phyloP scores from a whole-genome alignment of 2,888 invertebrate genomes.

The Dicyrtoma fusca region DNA sequence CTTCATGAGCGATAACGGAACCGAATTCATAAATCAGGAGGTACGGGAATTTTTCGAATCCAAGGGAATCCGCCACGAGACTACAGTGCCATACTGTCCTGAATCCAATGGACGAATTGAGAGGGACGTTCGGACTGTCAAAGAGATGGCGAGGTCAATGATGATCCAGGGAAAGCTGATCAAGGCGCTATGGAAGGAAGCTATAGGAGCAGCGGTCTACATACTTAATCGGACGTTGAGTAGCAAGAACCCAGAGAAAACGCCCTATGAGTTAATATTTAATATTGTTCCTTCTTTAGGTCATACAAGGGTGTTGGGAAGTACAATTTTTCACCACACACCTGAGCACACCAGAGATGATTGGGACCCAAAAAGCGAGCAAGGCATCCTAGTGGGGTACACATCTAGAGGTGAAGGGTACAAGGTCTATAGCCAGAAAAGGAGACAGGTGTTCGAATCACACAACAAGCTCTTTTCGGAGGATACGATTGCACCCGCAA shows the following conservation, averaged over 20 bases:
- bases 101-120: constrained; percentile 57
- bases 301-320: constrained; percentile 55
- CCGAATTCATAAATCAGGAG: constrained; percentile 46
- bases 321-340: constrained; percentile 40
- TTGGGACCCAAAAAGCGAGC: constrained; percentile 32
- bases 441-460: no score
- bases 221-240: constrained; percentile 57
- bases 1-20: constrained; percentile 54
- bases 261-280: constrained; percentile 54
- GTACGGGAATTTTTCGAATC: constrained; percentile 45
- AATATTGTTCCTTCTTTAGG: constrained; percentile 51
- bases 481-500: no score
- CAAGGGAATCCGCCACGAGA: constrained; percentile 54
- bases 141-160: constrained; percentile 57
- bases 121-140: constrained; percentile 58
- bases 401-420: no score
- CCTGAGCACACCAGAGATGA: constrained; percentile 21
- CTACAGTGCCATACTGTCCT: constrained; percentile 46
- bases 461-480: no score
- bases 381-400: constrained; percentile 51
- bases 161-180: constrained; percentile 56
- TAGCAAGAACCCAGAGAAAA: constrained; percentile 35
- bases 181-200: constrained; percentile 58
- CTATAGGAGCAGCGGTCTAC: constrained; percentile 58
- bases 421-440: no score